phyloP scores from a whole-genome alignment of 2,113 vertebrate species.

The Chaetodon trifascialis region DNA sequence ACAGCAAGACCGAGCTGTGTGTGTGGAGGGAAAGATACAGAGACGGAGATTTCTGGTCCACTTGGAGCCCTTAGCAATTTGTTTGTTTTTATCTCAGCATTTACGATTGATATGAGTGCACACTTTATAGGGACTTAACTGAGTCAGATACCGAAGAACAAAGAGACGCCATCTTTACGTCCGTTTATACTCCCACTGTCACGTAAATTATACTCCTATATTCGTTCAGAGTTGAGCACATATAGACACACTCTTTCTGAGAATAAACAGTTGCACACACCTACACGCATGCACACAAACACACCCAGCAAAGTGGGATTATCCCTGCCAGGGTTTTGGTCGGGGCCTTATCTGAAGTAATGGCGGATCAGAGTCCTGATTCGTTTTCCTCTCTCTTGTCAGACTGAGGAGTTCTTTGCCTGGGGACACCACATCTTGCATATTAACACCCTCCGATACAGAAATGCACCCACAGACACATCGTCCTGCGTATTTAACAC shows the following conservation, averaged over 20 bases:
- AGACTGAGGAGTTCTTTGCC: constrained; percentile 54
- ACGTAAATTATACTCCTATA: constrained; percentile 6
- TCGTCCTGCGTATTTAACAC: constrained; percentile 14
- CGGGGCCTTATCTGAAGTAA: constrained; percentile 66
- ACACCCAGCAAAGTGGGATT: constrained; percentile 44
- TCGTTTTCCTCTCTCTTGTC: constrained; percentile 51
- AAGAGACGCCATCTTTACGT: constrained; percentile 4
- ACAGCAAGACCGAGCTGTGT: neutral
- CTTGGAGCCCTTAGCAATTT: constrained; percentile 19
- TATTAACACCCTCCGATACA: constrained; percentile 41
- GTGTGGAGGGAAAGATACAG: constrained; percentile 1
- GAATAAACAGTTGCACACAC: constrained; percentile 25
- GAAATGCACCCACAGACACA: constrained; percentile 15
- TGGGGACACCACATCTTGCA: constrained; percentile 37
- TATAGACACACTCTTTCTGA: neutral
- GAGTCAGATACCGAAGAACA: constrained; percentile 4
- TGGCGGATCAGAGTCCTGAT: constrained; percentile 63
- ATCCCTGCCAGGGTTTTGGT: constrained; percentile 38
- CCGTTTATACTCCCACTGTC: neutral
- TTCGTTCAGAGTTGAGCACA: constrained; percentile 7
- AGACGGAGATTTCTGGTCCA: constrained; percentile 8
- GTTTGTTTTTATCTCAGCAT: constrained; percentile 34
- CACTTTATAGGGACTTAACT: neutral
- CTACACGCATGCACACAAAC: constrained; percentile 7
- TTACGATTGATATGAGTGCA: constrained; percentile 21